These are phyloP conservation scores for Sebastes nivosus DNA, from an alignment of 2,797 vertebrate genomes.

Conservation along the genomic window DNA sequence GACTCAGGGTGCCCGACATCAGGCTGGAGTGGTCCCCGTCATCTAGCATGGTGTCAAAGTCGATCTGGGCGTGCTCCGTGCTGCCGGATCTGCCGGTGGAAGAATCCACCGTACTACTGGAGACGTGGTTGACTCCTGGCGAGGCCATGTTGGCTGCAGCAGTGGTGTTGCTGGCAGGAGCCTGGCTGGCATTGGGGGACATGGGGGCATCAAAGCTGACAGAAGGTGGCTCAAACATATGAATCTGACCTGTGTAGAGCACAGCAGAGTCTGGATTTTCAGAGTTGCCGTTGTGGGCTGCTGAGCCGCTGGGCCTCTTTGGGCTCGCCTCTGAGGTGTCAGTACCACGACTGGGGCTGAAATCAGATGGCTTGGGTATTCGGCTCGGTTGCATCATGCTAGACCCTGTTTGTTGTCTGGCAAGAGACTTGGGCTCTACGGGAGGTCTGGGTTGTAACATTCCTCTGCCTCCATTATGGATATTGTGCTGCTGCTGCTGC, in stretches of 20 bases:
- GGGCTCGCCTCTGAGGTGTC: conserved; percentile 84
- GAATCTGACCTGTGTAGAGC: conserved; percentile 92
- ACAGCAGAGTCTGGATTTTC: conserved; percentile 74
- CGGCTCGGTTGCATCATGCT: conserved; percentile 80
- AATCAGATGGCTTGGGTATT: conserved; percentile 79
- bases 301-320: conserved; percentile 77
- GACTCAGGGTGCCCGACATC: conserved; percentile 95
- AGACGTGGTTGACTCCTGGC: conserved; percentile 93
- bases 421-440: conserved; percentile 80
- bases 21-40: conserved; percentile 97
- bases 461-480: conserved; percentile 72
- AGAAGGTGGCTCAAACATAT: conserved; percentile 88
- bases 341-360: conserved; percentile 68
- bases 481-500: conserved; percentile 76
- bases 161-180: conserved; percentile 59
- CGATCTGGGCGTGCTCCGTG: conserved; percentile 91
- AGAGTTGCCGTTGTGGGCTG: conserved; percentile 64
- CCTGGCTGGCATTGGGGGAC: conserved; percentile 77
- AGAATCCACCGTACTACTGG: conserved; percentile 95
- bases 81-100: conserved; percentile 69
- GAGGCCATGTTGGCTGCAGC: conserved; percentile 86
- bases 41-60: conserved; percentile 97
- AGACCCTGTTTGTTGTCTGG: conserved; percentile 78
- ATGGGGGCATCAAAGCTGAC: conserved; percentile 75
- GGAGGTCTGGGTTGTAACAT: conserved; percentile 91